A percentile compares a stretch with the other conserved stretches of the same genome.
phyloP scores from a whole-genome alignment of 2,888 invertebrate species.

The Zaprionus lineosus region DNA sequence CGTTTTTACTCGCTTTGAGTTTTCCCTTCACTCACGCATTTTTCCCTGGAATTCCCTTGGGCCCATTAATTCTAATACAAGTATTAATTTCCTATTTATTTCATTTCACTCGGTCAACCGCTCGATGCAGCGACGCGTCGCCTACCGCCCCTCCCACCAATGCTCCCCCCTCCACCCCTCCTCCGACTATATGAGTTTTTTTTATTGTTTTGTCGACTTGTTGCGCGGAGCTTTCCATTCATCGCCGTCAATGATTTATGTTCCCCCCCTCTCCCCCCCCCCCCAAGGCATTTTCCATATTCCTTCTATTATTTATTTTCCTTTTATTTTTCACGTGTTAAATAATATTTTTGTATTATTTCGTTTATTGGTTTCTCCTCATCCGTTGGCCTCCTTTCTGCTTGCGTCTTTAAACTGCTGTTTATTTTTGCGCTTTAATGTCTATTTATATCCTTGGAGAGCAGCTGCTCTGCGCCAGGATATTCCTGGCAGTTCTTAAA shows the following conservation, averaged over 20 bases:
- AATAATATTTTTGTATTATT: conserved; percentile 13
- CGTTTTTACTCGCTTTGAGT: conserved; percentile 4
- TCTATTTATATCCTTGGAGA: no score
- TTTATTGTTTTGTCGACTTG: conserved; percentile 75
- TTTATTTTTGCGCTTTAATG: conserved; percentile 35
- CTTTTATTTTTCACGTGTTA: conserved; percentile 26
- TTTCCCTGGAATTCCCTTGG: background rate
- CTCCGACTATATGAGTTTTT: conserved; percentile 30
- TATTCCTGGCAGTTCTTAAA: no score
- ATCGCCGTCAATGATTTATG: conserved; percentile 71
- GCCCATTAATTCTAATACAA: conserved; percentile 72
- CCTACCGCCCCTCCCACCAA: conserved; percentile 26
- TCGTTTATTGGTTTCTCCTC: no score
- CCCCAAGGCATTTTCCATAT: conserved; percentile 36
- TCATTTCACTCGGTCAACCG: conserved; percentile 61
- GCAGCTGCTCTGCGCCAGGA: no score
- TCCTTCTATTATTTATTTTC: conserved; percentile 29
- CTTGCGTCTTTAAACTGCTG: background rate
- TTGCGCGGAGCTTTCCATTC: conserved; percentile 75
- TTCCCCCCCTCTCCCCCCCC: conserved; percentile 50
- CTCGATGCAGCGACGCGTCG: conserved; percentile 30
- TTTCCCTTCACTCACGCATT: background rate
- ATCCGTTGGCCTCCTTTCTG: no score
- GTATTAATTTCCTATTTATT: conserved; percentile 71
- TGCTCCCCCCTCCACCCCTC: background rate